Percentiles rank a stretch among this genome's conserved stretches.
Evolutionary conservation across 2,888 invertebrate species (phyloP).

Genomic region (Cephus nigrinus): DNA sequence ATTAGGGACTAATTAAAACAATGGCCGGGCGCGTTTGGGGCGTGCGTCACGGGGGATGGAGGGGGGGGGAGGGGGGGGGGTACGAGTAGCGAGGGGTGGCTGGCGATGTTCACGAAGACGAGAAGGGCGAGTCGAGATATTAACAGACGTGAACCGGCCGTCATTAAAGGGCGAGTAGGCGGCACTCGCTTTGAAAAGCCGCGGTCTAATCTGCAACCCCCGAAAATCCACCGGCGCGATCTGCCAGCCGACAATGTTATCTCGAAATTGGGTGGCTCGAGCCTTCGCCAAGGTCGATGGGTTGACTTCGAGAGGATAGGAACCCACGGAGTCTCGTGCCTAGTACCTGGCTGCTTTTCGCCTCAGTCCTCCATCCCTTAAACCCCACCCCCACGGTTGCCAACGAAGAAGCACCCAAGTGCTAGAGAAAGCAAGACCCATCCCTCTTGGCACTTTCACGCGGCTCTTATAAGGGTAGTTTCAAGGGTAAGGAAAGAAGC

Average conservation of each 20-base stretch:
- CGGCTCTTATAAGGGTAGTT: neutral
- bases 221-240: constrained; percentile 13
- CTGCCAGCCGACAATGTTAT: constrained; percentile 24
- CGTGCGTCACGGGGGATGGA: constrained; percentile 12
- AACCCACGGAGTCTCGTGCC: neutral
- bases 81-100: neutral
- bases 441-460: neutral
- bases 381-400: neutral
- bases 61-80: too few relatives aligned
- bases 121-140: neutral
- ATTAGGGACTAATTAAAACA: constrained; percentile 52
- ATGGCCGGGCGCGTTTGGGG: constrained; percentile 24
- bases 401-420: neutral
- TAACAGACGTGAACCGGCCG: neutral
- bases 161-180: neutral
- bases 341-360: neutral
- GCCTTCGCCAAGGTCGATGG: constrained; percentile 8
- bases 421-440: neutral
- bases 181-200: neutral
- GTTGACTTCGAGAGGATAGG: neutral
- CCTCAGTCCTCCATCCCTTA: neutral
- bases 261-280: constrained; percentile 16
- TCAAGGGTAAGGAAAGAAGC: neutral
- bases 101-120: neutral
- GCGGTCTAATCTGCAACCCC: constrained; percentile 25